Percentiles rank a stretch among this genome's conserved stretches.
Conservation (phyloP, 2,888 invertebrate genomes). For the Cremastobaeus sp. region DNA sequence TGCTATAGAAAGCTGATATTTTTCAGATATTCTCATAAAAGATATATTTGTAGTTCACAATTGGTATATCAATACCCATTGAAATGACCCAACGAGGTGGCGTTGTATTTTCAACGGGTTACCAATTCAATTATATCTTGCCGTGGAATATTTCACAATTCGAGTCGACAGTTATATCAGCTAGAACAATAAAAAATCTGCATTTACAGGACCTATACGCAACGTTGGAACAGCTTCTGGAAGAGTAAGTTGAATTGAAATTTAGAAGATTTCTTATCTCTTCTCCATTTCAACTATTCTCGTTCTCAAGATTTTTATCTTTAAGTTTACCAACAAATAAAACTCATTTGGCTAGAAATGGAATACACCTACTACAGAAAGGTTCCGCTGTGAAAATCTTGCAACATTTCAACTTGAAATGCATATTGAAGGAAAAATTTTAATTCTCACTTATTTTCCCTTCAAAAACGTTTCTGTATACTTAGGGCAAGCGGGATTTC, state of each 20-base stretch:
- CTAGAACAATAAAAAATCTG: constrained; percentile 68
- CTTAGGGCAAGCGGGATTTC: constrained; percentile 18
- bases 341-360: no score
- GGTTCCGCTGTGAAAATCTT: no score
- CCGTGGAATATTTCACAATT: constrained; percentile 74
- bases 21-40: constrained; percentile 6
- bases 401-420: no score
- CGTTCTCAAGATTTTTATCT: no score
- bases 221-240: constrained; percentile 70
- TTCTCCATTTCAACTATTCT: no score
- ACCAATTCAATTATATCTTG: constrained; percentile 75
- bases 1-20: neutral
- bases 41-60: constrained; percentile 67
- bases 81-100: constrained; percentile 70
- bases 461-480: no score
- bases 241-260: constrained; percentile 74
- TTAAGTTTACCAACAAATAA: no score
- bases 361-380: no score
- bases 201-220: constrained; percentile 71
- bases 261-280: no score
- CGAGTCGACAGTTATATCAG: constrained; percentile 68
- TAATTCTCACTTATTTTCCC: no score
- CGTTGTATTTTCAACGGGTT: constrained; percentile 69
- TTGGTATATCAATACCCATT: constrained; percentile 72
- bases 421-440: no score